phyloP scores from a whole-genome alignment of 2,888 invertebrate genomes.

The Euproctis similis region DNA sequence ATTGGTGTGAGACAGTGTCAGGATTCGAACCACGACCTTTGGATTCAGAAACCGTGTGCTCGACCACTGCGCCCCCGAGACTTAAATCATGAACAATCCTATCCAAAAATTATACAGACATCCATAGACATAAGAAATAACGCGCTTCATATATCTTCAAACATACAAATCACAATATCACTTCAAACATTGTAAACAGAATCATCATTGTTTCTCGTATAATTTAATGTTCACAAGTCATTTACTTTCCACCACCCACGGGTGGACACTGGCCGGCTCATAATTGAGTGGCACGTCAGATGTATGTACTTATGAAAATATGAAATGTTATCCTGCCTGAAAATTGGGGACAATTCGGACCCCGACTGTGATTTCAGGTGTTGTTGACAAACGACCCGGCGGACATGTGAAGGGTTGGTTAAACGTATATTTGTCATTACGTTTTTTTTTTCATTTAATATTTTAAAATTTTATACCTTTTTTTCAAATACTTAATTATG shows the following conservation, averaged over 20 bases:
- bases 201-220: constrained; percentile 69
- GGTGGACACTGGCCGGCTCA: constrained; percentile 46
- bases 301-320: constrained; percentile 64
- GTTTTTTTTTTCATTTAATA: no score
- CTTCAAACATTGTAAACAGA: constrained; percentile 52
- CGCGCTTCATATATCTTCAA: no score
- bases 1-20: no score
- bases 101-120: no score
- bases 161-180: constrained; percentile 47
- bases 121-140: no score
- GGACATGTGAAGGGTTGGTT: constrained; percentile 22
- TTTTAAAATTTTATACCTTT: no score
- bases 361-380: constrained; percentile 27
- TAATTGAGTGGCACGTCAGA: constrained; percentile 61
- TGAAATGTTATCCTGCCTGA: constrained; percentile 61
- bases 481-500: no score
- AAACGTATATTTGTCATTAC: no score
- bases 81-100: no score
- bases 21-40: no score
- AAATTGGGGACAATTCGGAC: constrained; percentile 34
- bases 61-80: no score
- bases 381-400: constrained; percentile 37
- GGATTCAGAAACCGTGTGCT: no score
- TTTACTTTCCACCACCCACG: constrained; percentile 56
- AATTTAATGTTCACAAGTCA: constrained; percentile 63